These are phyloP conservation scores for Macroramphosus scolopax DNA, from an alignment of 2,797 vertebrate genomes.

Conservation along the genomic window DNA sequence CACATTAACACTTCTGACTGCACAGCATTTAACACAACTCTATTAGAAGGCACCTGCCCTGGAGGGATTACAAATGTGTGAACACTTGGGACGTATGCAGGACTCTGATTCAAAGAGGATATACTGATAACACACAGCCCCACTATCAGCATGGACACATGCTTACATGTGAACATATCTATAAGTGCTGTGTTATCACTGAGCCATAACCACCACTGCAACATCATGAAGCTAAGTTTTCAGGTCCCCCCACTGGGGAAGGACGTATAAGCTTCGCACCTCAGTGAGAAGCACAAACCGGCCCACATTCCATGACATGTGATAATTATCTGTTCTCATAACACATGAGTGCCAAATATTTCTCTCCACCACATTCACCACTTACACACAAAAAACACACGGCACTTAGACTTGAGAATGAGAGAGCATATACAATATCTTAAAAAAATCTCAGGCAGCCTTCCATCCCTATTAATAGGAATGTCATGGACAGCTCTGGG, in stretches of 20 bases:
- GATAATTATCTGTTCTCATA: slow-evolving; percentile 37
- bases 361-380: slow-evolving; percentile 39
- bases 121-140: slow-evolving; percentile 30
- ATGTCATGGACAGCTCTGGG: slow-evolving; percentile 58
- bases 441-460: slow-evolving; percentile 40
- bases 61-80: slow-evolving; percentile 58
- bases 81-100: slow-evolving; percentile 40
- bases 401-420: slow-evolving; percentile 64
- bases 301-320: slow-evolving; percentile 60
- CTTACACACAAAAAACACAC: slow-evolving; percentile 49
- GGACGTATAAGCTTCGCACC: slow-evolving; percentile 15
- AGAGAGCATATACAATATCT: slow-evolving; percentile 48
- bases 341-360: slow-evolving; percentile 31
- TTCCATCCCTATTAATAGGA: slow-evolving; percentile 66
- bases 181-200: slow-evolving; percentile 12
- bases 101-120: slow-evolving; percentile 37
- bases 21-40: slow-evolving; percentile 60
- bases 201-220: slow-evolving; percentile 21
- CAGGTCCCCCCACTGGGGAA: slow-evolving; percentile 22
- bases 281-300: slow-evolving; percentile 44
- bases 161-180: slow-evolving; percentile 30
- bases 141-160: too few species aligned
- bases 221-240: slow-evolving; percentile 21
- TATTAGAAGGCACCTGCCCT: slow-evolving; percentile 62
- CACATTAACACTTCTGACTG: slow-evolving; percentile 65